Evolutionary conservation across 2,888 invertebrate genomes (phyloP).

Genomic region (Philonicus albiceps): DNA sequence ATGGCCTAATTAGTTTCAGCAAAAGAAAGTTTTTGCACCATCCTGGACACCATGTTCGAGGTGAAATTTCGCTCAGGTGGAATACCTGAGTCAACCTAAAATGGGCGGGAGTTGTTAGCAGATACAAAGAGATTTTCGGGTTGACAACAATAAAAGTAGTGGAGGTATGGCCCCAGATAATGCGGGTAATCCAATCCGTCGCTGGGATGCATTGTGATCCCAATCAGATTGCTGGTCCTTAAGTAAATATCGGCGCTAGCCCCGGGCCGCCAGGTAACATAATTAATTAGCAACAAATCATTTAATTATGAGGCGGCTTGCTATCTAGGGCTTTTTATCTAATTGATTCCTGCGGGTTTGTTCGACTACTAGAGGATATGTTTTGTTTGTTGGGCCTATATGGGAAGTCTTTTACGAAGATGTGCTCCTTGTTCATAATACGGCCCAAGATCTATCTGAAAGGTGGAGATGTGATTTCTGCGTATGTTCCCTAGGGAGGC

Average conservation of each 20-base stretch:
- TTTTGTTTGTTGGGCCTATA: background rate
- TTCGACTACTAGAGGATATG: background rate
- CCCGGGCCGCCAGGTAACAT: background rate
- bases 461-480: conserved; percentile 16
- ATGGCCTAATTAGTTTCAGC: conserved; percentile 14
- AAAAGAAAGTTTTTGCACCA: background rate
- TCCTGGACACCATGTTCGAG: background rate
- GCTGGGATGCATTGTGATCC: background rate
- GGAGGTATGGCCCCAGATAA: background rate
- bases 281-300: conserved; percentile 36
- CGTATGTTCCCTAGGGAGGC: background rate
- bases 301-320: conserved; percentile 23
- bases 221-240: background rate
- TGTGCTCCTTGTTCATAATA: background rate
- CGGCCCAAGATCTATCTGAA: background rate
- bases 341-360: conserved; percentile 3
- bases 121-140: background rate
- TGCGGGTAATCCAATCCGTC: background rate
- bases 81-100: background rate
- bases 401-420: background rate
- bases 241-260: background rate
- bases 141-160: background rate
- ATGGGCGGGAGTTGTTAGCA: background rate
- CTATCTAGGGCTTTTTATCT: conserved; percentile 13
- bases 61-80: background rate